A percentile compares a stretch with the other conserved stretches of the same genome.
Conservation (phyloP, 1,140 invertebrate species). For the Papilio polyxenes region DNA sequence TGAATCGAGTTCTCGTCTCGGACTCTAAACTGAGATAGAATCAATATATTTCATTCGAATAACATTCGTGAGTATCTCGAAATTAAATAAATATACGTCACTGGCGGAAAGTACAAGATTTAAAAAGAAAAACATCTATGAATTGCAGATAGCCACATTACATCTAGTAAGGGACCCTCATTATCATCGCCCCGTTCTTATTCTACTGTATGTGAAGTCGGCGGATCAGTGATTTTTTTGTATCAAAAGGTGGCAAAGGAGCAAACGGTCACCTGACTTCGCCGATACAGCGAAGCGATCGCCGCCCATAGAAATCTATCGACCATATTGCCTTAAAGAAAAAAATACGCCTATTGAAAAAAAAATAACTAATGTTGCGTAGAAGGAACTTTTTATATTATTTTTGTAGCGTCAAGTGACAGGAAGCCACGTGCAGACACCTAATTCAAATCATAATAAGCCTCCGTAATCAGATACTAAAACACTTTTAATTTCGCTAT, state of each 20-base stretch:
- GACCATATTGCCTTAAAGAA: too few relatives aligned
- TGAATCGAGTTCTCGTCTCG: conserved; percentile 44
- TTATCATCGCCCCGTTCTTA: background rate
- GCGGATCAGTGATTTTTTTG: too few relatives aligned
- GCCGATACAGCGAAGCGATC: too few relatives aligned
- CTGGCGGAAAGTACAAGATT: background rate
- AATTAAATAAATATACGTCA: background rate
- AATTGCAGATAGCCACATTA: background rate
- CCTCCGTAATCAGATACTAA: conserved; percentile 74
- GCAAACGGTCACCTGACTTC: too few relatives aligned
- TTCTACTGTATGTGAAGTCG: background rate
- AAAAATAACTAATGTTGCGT: background rate
- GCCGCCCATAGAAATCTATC: too few relatives aligned
- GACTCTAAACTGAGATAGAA: conserved; percentile 39
- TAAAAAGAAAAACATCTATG: background rate
- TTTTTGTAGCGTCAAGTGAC: conserved; percentile 43
- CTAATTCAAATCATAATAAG: conserved; percentile 67
- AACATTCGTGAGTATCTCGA: background rate
- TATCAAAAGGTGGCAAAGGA: too few relatives aligned
- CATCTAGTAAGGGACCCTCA: background rate
- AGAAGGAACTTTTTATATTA: conserved; percentile 39
- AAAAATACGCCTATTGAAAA: background rate
- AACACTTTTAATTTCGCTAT: conserved; percentile 77
- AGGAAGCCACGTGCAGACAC: conserved; percentile 59
- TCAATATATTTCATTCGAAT: conserved; percentile 36